These are phyloP conservation scores for Cylas formicarius DNA, from an alignment of 1,140 invertebrate species.

Conservation along the genomic window DNA sequence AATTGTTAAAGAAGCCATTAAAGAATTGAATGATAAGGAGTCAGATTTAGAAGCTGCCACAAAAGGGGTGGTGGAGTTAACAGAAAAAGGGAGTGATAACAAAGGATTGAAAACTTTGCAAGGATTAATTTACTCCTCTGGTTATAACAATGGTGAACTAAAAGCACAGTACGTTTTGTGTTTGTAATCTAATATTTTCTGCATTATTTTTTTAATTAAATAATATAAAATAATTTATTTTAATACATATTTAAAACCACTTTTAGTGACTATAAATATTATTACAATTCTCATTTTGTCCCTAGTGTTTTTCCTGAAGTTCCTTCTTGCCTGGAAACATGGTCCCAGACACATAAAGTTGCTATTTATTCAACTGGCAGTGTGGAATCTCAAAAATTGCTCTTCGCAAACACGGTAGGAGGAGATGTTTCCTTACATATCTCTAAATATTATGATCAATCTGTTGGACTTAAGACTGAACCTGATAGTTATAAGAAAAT, in stretches of 20 bases:
- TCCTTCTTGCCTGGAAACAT: constrained; percentile 59
- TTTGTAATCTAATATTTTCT: not conserved
- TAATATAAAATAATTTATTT: not conserved
- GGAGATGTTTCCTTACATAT: constrained; percentile 73
- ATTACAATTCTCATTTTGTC: constrained; percentile 2
- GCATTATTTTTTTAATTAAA: not conserved
- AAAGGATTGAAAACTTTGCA: constrained; percentile 78
- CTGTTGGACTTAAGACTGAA: constrained; percentile 68
- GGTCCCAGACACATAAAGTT: constrained; percentile 63
- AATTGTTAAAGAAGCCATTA: constrained; percentile 60
- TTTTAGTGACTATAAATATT: not conserved
- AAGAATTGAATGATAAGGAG: constrained; percentile 43
- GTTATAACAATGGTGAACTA: constrained; percentile 67
- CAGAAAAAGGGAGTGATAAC: constrained; percentile 73
- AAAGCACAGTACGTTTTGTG: constrained; percentile 79
- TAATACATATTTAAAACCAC: not conserved
- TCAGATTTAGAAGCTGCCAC: constrained; percentile 53
- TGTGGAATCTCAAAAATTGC: constrained; percentile 80
- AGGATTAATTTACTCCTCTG: constrained; percentile 80
- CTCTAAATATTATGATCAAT: constrained; percentile 80
- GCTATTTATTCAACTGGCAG: constrained; percentile 92
- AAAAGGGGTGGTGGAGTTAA: constrained; percentile 63
- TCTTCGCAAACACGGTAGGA: constrained; percentile 68
- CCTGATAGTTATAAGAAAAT: constrained; percentile 69
- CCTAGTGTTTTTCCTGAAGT: constrained; percentile 22